These are phyloP conservation scores for Okamejei kenojei DNA, from an alignment of 2,797 vertebrate species.

Conservation along the genomic window DNA sequence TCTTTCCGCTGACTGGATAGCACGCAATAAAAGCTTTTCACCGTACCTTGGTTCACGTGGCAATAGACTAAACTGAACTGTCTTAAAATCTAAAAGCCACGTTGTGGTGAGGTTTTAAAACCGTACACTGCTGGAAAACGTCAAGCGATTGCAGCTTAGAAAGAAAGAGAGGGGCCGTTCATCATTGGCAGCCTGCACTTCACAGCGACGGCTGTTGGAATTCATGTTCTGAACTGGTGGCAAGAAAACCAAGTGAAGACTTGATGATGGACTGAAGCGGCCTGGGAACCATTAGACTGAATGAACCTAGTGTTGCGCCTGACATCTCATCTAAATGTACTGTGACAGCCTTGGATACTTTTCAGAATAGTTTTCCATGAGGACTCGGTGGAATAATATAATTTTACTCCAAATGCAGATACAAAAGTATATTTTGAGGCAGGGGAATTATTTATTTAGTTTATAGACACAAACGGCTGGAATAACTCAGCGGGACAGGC, in stretches of 20 bases:
- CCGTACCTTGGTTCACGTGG: no score
- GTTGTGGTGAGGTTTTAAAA: neutral
- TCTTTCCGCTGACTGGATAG: no score
- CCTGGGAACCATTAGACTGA: slow-evolving; percentile 23
- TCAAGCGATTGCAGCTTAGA: neutral
- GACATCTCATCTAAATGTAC: slow-evolving; percentile 18
- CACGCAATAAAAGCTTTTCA: no score
- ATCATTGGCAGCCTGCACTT: neutral
- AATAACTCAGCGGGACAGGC: no score
- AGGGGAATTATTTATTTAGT: neutral
- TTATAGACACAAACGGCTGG: no score
- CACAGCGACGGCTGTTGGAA: neutral
- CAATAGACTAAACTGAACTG: no score
- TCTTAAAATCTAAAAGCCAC: neutral
- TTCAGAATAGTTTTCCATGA: slow-evolving; percentile 27
- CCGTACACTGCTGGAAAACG: neutral
- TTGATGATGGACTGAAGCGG: slow-evolving; percentile 22
- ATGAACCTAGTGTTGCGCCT: neutral
- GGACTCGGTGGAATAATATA: neutral
- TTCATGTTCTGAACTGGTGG: slow-evolving; percentile 15
- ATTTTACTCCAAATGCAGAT: neutral
- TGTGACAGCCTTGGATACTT: slow-evolving; percentile 9
- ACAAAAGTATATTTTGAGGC: neutral
- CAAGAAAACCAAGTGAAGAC: neutral
- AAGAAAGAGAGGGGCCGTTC: neutral